A percentile compares a stretch with the other conserved stretches of the same genome.
phyloP scores from a whole-genome alignment of 2,113 vertebrate genomes.

The Forbesichthys agassizii region DNA sequence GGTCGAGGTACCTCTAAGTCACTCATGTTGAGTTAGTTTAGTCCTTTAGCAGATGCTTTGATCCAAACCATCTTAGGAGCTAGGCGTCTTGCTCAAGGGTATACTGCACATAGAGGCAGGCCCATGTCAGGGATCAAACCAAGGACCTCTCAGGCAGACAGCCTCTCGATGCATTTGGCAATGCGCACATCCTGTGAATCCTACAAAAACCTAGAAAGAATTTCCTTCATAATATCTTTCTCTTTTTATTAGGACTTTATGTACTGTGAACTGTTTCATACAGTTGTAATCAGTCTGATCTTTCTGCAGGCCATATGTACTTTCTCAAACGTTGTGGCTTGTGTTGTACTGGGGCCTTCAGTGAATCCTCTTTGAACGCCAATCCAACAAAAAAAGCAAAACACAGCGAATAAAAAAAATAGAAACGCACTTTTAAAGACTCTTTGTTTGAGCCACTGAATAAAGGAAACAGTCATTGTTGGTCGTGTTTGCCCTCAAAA shows the following conservation, averaged over 20 bases:
- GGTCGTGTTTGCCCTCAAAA: constrained; percentile 64
- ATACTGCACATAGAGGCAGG: background rate
- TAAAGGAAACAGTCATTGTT: constrained; percentile 63
- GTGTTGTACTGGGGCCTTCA: constrained; percentile 58
- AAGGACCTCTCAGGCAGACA: no score
- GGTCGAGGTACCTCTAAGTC: no score
- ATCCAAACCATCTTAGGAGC: no score
- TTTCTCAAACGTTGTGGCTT: constrained; percentile 38
- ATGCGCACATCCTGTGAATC: no score
- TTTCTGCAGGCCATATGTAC: constrained; percentile 35
- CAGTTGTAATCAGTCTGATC: constrained; percentile 16
- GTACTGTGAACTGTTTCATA: background rate
- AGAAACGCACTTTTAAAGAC: constrained; percentile 43
- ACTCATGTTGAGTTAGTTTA: no score
- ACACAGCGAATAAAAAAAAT: constrained; percentile 38
- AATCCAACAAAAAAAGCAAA: constrained; percentile 61
- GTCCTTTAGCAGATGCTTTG: no score
- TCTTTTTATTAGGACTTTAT: constrained; percentile 4
- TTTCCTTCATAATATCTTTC: background rate
- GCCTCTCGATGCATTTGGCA: no score
- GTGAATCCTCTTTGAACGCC: constrained; percentile 57
- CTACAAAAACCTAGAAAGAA: no score
- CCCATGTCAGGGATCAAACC: no score
- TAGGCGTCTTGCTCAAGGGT: constrained; percentile 6
- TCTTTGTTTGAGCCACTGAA: constrained; percentile 63